These are phyloP conservation scores for Virgularia gustaviana DNA, from an alignment of 92 coral and sea anemone genomes.

Conservation along the genomic window DNA sequence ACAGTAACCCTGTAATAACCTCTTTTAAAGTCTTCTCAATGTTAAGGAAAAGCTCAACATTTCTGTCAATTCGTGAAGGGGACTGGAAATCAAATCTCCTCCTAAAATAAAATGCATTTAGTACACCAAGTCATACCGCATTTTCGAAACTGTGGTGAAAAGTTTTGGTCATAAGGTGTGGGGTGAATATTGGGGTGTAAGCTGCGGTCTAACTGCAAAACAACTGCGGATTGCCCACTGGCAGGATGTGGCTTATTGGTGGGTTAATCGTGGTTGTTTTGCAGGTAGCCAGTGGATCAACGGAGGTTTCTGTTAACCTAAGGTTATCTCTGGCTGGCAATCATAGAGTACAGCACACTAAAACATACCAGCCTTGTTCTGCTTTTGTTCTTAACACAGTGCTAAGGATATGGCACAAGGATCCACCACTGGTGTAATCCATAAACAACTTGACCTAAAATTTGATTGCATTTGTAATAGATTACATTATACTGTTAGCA, in stretches of 20 bases:
- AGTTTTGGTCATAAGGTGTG: too few species aligned
- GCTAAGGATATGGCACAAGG: constrained; percentile 74
- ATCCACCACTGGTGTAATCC: constrained; percentile 80
- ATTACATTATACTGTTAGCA: too few species aligned
- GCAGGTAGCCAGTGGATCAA: background rate
- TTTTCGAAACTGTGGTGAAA: too few species aligned
- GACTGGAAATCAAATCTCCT: constrained; percentile 98
- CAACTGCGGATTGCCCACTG: too few species aligned
- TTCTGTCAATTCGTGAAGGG: constrained; percentile 96
- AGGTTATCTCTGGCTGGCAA: background rate
- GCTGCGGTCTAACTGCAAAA: too few species aligned
- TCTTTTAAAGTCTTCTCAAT: constrained; percentile 89
- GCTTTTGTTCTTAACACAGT: constrained; percentile 81
- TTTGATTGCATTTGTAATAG: too few species aligned
- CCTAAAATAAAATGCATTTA: constrained; percentile 48
- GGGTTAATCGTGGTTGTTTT: too few species aligned
- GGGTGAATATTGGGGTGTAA: too few species aligned
- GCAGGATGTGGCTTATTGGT: too few species aligned
- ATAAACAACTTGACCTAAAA: constrained; percentile 81
- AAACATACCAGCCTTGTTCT: constrained; percentile 96
- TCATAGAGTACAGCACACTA: too few species aligned
- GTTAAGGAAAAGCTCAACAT: constrained; percentile 91
- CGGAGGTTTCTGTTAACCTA: background rate
- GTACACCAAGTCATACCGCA: too few species aligned
- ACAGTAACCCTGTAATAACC: too few species aligned